A percentile compares a stretch with the other conserved stretches of the same genome.
Evolutionary conservation across 92 coral and sea anemone genomes (phyloP).

Genomic region (Porites rus): DNA sequence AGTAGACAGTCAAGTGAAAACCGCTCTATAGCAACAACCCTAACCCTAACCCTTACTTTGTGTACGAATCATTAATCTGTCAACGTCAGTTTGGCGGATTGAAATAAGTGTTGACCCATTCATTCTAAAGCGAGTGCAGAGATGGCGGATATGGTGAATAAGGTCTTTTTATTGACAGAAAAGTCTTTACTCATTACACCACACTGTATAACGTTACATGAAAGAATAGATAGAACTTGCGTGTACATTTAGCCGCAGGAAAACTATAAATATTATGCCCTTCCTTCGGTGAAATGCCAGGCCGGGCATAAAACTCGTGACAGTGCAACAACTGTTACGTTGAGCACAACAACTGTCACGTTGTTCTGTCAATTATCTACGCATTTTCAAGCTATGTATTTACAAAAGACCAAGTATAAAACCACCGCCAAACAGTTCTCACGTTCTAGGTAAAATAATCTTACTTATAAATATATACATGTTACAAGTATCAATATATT

Average conservation of each 20-base stretch:
- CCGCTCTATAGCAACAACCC: too few species aligned
- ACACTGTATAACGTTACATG: neutral
- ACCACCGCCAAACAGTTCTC: neutral
- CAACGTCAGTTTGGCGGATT: too few species aligned
- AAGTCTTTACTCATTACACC: too few species aligned
- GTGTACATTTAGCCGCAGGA: neutral
- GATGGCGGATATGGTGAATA: too few species aligned
- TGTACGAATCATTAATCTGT: too few species aligned
- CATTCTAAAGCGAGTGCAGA: too few species aligned
- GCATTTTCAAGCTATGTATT: neutral
- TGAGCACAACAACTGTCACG: neutral
- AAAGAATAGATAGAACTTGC: neutral
- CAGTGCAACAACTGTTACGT: neutral
- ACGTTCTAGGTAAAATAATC: slow-evolving; percentile 19
- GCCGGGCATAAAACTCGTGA: neutral
- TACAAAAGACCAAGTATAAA: slow-evolving; percentile 27
- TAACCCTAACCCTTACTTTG: too few species aligned
- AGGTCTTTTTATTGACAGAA: too few species aligned
- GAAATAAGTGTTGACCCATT: too few species aligned
- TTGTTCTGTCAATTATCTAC: too few species aligned
- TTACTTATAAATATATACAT: slow-evolving; percentile 49
- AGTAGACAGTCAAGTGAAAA: too few species aligned
- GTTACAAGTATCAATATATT: slow-evolving; percentile 59
- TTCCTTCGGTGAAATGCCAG: neutral
- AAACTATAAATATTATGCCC: slow-evolving; percentile 5